These are phyloP conservation scores for Lissocephala sabroskyi DNA, from an alignment of 2,888 invertebrate species.

Conservation along the genomic window DNA sequence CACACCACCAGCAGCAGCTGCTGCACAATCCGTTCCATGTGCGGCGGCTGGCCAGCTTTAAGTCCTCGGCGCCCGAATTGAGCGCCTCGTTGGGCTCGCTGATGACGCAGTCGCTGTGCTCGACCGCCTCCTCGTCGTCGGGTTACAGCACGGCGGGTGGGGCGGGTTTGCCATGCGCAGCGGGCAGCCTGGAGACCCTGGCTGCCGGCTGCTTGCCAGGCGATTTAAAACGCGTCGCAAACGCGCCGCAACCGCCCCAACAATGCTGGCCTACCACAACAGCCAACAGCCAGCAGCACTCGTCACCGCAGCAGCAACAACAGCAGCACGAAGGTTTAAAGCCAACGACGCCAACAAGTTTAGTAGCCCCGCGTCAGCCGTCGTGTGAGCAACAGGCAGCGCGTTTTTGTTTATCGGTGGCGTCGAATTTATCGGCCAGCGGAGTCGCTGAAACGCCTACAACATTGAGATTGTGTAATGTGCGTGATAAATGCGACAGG, in stretches of 20 bases:
- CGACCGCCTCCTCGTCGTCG: conserved; percentile 54
- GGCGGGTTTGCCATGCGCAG: background rate
- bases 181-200: conserved; percentile 59
- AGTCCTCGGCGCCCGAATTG: conserved; percentile 63
- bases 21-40: conserved; percentile 1
- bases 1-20: conserved; percentile 7
- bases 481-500: conserved; percentile 37
- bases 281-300: conserved; percentile 13
- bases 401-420: conserved; percentile 26
- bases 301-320: conserved; percentile 14
- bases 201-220: conserved; percentile 47
- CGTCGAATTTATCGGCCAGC: conserved; percentile 8
- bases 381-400: conserved; percentile 55
- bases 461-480: conserved; percentile 53
- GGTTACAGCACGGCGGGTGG: conserved; percentile 60
- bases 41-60: conserved; percentile 40
- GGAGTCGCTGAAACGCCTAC: conserved; percentile 50
- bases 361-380: conserved; percentile 65
- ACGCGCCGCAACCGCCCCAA: conserved; percentile 30
- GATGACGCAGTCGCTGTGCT: conserved; percentile 67
- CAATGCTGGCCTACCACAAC: conserved; percentile 14
- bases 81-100: conserved; percentile 62
- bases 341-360: conserved; percentile 54
- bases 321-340: conserved; percentile 39
- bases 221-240: too few relatives aligned